Percentiles rank a stretch among this genome's conserved stretches.
Conservation (phyloP, 2,797 vertebrate genomes). For the Periophthalmus magnuspinnatus region DNA sequence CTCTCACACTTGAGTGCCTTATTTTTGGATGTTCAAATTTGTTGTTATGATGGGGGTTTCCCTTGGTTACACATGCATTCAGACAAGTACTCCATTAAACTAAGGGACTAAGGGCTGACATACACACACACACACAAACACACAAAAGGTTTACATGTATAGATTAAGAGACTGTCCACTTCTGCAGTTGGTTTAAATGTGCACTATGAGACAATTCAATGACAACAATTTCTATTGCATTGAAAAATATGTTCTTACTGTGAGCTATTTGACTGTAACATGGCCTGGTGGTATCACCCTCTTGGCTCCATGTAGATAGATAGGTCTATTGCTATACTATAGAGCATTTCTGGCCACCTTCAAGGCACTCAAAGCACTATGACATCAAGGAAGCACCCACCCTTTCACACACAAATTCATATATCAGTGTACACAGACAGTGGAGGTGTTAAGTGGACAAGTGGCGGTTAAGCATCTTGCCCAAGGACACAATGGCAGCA, state of each 20-base stretch:
- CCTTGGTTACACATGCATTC: constrained; percentile 62
- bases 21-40: constrained; percentile 42
- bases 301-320: too few relatives aligned
- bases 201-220: neutral
- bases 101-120: neutral
- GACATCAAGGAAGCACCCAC: too few relatives aligned
- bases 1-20: constrained; percentile 23
- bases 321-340: too few relatives aligned
- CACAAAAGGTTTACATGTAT: neutral
- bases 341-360: too few relatives aligned
- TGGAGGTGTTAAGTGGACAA: too few relatives aligned
- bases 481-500: too few relatives aligned
- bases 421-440: too few relatives aligned
- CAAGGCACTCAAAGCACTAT: too few relatives aligned
- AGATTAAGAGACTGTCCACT: neutral
- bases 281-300: neutral
- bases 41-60: constrained; percentile 61
- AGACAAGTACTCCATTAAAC: neutral
- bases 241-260: neutral
- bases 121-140: constrained; percentile 27
- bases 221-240: neutral
- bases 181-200: neutral
- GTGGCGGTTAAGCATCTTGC: too few relatives aligned
- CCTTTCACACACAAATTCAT: too few relatives aligned
- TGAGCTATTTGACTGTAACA: neutral